Evolutionary conservation across 1,140 invertebrate species (phyloP), one percentile per base, ranked within the genome.

Genomic region (Drosophila erecta): DNA sequence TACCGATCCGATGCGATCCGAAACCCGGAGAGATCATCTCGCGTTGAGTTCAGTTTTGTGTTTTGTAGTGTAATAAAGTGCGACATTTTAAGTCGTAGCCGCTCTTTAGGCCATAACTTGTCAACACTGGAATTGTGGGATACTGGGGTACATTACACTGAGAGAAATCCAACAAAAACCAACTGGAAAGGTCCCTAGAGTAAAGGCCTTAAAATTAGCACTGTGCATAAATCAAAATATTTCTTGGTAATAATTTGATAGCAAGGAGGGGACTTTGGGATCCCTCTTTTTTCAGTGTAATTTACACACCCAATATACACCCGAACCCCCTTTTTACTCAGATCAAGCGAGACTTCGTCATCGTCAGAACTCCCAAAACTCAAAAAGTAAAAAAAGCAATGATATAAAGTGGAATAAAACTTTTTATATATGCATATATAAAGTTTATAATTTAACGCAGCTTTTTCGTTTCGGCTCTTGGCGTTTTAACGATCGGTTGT

Each of bases 51-150:
- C 54, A 86, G 79, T 86, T 86, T 87, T 87, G 84, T 87, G 84
- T 87, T 87, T 87, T 83, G 75, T 83, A 89, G 83, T 87, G 83
- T 87, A 87, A 87, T 87, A 87, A 87, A 87, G 83, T 87, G 83
- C 83, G 83, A 87, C 83, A 89, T 87, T 87, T 87, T 87, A 87
- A 87, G 83, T 79, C 84, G 83, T 79, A 67, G 83, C 50, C 79
- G 62, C 73, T 81, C 80, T 86, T 74, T 47, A 60, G 86, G 86
- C 80, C 81, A 86, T 90, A 90, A 90, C 86, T 86, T 90, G 86
- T 90, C 86, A 90, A 90, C 86, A 84, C 80, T 75, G 72, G 53
- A 60, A 58, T 65, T 70, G 64, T 70, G 67, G 37, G 67, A 70
- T 69, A 67, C 66, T 70, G 50, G 41, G 61, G 49, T 65, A 65